phyloP scores from a whole-genome alignment of 2,888 invertebrate species.

The Lasioglossum figueresi region DNA sequence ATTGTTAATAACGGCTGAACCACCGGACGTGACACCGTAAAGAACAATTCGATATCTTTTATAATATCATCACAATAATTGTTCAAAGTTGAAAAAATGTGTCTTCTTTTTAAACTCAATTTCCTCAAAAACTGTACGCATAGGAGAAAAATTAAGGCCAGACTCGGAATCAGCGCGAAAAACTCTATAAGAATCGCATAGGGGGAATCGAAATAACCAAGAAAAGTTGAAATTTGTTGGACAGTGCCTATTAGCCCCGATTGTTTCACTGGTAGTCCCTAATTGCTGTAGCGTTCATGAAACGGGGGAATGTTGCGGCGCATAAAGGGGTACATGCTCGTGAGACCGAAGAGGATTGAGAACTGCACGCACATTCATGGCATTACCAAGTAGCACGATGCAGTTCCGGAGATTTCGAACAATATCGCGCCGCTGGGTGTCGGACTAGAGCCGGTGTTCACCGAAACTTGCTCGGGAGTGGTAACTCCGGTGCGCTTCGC shows the following conservation, averaged over 20 bases:
- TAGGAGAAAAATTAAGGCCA: too few relatives aligned
- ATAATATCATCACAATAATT: too few relatives aligned
- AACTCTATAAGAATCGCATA: too few relatives aligned
- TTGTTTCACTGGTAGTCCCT: not conserved
- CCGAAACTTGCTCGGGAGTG: not conserved
- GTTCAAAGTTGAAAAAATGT: too few relatives aligned
- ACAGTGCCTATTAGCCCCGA: not conserved
- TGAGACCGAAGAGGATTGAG: not conserved
- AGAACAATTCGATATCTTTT: too few relatives aligned
- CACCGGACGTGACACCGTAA: too few relatives aligned
- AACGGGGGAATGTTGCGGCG: constrained; percentile 24
- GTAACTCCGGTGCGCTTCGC: not conserved
- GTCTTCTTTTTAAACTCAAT: too few relatives aligned
- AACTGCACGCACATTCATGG: constrained; percentile 21
- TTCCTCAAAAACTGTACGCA: too few relatives aligned
- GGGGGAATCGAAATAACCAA: too few relatives aligned
- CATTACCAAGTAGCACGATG: constrained; percentile 33
- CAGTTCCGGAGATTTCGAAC: constrained; percentile 64
- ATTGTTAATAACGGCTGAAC: too few relatives aligned
- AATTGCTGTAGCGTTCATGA: not conserved
- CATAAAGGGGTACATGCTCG: not conserved
- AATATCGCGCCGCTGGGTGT: constrained; percentile 47
- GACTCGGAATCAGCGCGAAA: too few relatives aligned
- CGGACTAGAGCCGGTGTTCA: constrained; percentile 21
- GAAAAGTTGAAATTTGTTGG: too few relatives aligned